Conservation (phyloP, 1,140 invertebrate species). For the Pseudobourletiella spinata region DNA sequence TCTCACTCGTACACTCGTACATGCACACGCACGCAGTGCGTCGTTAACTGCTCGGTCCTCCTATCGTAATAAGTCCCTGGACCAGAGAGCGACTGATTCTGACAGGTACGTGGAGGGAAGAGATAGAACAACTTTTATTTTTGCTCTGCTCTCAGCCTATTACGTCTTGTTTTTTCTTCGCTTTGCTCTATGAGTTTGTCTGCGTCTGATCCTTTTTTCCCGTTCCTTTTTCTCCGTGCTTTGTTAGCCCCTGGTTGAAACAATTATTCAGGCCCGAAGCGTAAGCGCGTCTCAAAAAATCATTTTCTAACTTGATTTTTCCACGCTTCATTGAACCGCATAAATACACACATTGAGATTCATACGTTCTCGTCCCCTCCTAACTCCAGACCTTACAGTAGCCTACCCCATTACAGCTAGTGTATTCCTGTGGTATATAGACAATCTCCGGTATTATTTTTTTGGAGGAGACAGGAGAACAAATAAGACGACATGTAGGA, state of each 20-base stretch:
- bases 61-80: too few relatives aligned
- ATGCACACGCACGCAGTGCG: neutral
- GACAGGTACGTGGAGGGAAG: neutral
- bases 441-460: too few relatives aligned
- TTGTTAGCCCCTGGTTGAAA: slow-evolving; percentile 15
- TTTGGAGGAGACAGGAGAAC: neutral
- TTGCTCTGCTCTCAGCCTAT: too few relatives aligned
- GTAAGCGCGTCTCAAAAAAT: slow-evolving; percentile 2
- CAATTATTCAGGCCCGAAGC: slow-evolving; percentile 17
- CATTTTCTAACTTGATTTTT: slow-evolving; percentile 18
- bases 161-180: too few relatives aligned
- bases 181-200: neutral
- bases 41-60: too few relatives aligned
- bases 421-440: too few relatives aligned
- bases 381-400: too few relatives aligned
- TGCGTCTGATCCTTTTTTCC: neutral
- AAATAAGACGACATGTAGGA: neutral
- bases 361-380: too few relatives aligned
- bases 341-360: neutral
- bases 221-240: neutral
- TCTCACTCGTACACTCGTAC: neutral
- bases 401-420: too few relatives aligned
- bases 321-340: slow-evolving; percentile 12
- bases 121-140: neutral
- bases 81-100: neutral